Conservation (phyloP, 2,797 vertebrate species). For the Sebastes hubbsi region DNA sequence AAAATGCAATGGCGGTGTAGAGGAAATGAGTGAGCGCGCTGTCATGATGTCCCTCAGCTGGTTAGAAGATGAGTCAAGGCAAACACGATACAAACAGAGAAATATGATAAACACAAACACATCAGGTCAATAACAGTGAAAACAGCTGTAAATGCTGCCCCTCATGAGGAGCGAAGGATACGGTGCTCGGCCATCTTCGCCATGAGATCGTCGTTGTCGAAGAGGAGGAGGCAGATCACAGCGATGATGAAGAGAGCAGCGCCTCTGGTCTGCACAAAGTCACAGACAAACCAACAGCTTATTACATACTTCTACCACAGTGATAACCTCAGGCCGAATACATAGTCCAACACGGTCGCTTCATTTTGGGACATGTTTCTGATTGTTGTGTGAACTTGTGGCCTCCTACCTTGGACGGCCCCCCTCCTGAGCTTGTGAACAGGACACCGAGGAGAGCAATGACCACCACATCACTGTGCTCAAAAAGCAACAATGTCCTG, state of each 20-base stretch:
- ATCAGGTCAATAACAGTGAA: neutral
- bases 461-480: constrained; percentile 94
- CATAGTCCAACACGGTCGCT: neutral
- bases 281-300: neutral
- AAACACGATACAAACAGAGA: neutral
- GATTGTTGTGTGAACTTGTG: neutral
- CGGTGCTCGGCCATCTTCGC: constrained; percentile 99
- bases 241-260: constrained; percentile 96
- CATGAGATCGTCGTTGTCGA: constrained; percentile 99
- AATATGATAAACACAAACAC: neutral
- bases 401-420: constrained; percentile 91
- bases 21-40: constrained; percentile 96
- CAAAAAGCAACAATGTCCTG: constrained; percentile 94
- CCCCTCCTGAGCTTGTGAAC: constrained; percentile 93
- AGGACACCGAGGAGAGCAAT: constrained; percentile 91
- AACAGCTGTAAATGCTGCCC: neutral
- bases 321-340: neutral
- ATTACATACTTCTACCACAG: neutral
- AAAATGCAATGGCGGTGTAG: constrained; percentile 91
- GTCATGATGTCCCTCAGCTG: constrained; percentile 97
- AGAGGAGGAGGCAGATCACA: constrained; percentile 95
- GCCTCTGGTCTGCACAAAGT: constrained; percentile 88
- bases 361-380: neutral
- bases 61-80: constrained; percentile 58
- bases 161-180: constrained; percentile 86